Evolutionary conservation across 2,113 vertebrate genomes (phyloP), one percentile per base, ranked within the genome.

Genomic region (Solea solea): DNA sequence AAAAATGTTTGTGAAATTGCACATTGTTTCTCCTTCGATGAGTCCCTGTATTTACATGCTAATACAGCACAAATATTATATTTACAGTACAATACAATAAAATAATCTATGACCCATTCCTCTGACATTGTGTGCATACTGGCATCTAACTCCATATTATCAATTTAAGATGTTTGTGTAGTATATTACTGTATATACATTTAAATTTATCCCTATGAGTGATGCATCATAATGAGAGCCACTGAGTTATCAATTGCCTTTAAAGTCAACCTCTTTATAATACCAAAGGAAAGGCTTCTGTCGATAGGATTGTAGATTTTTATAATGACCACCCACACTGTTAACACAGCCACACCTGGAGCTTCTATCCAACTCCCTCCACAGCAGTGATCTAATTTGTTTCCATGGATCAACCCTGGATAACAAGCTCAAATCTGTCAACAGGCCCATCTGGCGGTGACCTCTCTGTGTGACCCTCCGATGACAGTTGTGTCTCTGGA

Each of bases 371-470:
- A 72, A 21, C 62, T 80, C 45, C 49, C 28, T 78, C 44, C 72
- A 60, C 69, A 64, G 71, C 80, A 68, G 80, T 72, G 64, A 84
- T 90, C 70, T 82, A 88, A 87, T 91, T 87, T 90, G 83, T 89
- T 83, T 69, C 64, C 82, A 72, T 14, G 76, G 77, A 69, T 90
- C 84, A 69, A 74, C 64, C 72, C 69, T 51, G 70, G 89, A 82
- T 93, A 92, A 91, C 75, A 73, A 92, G 90, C 84, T n/a, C 74
- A 68, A 69, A 82, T 65, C 83, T 89, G 89, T 86, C 85, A 86
- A 82, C 81, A 72, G 76, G 75, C 78, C 71, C 82, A 64, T 64
- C 64, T 77, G 60, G 71, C 74, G 60, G 41, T 82, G 87, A 89
- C 83, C 80, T 73, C 75, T 73, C 60, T 54, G 60, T 52, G 71